Conservation (phyloP, 2,888 invertebrate species). For the Uropetala carovei region DNA sequence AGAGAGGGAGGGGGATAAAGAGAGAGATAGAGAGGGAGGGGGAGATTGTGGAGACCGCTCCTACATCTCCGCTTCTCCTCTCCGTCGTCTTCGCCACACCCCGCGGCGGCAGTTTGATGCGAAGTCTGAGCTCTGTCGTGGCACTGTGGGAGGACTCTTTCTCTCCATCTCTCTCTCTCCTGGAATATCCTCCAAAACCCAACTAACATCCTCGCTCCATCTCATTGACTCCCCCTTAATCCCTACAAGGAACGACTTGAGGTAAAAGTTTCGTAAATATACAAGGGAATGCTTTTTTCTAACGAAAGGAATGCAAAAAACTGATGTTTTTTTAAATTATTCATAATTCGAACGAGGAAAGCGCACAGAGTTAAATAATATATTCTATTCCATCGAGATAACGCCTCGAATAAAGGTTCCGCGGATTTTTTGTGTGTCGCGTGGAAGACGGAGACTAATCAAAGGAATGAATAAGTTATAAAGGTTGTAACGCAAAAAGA, state of each 20-base stretch:
- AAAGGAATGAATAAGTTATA: not conserved
- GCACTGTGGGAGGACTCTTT: not conserved
- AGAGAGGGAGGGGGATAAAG: not conserved
- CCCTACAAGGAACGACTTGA: not conserved
- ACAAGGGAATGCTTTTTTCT: not conserved
- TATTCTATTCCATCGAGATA: not conserved
- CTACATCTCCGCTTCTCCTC: not conserved
- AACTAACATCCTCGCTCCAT: not conserved
- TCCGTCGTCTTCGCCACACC: not conserved
- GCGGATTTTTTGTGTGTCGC: not conserved
- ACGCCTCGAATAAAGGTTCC: not conserved
- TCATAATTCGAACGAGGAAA: too few species aligned
- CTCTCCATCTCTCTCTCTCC: constrained; percentile 4
- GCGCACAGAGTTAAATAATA: too few species aligned
- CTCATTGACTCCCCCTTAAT: not conserved
- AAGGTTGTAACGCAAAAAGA: too few species aligned
- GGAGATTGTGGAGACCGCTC: not conserved
- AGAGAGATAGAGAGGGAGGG: too few species aligned
- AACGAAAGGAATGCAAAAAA: not conserved
- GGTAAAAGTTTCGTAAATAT: not conserved
- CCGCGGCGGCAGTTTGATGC: constrained; percentile 30
- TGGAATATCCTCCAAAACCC: not conserved
- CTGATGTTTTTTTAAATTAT: too few species aligned
- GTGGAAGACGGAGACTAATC: not conserved
- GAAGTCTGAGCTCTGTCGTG: constrained; percentile 14